Percentiles rank a stretch among this genome's conserved stretches.
Evolutionary conservation across 1,140 invertebrate genomes (phyloP).

Genomic region (Zaprionus ornatus): DNA sequence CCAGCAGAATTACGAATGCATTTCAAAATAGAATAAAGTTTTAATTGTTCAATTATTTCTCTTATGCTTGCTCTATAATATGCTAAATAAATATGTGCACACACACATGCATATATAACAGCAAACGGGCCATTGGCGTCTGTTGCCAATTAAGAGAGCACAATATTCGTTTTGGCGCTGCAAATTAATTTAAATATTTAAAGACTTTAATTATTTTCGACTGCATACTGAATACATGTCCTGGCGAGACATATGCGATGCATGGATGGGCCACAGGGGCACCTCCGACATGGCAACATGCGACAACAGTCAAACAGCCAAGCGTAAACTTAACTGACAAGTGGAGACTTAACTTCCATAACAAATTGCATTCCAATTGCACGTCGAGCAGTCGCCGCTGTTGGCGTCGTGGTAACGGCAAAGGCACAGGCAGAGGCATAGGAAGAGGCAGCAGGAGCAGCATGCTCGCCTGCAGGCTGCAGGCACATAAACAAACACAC

Average conservation of each 20-base stretch:
- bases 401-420: slow-evolving; percentile 2
- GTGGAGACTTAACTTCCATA: slow-evolving; percentile 82
- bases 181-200: slow-evolving; percentile 83
- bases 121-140: slow-evolving; percentile 40
- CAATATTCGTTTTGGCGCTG: slow-evolving; percentile 53
- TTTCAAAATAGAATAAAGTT: background rate
- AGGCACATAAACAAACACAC: slow-evolving; percentile 61
- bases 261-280: slow-evolving; percentile 31
- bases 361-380: slow-evolving; percentile 82
- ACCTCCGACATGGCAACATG: slow-evolving; percentile 62
- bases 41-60: slow-evolving; percentile 30
- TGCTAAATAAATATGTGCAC: background rate
- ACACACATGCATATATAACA: slow-evolving; percentile 24
- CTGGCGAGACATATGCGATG: slow-evolving; percentile 34
- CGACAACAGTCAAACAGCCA: slow-evolving; percentile 79
- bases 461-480: slow-evolving; percentile 22
- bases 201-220: slow-evolving; percentile 81
- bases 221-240: slow-evolving; percentile 31
- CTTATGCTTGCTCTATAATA: background rate
- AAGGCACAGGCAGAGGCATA: too few species aligned
- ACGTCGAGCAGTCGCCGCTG: slow-evolving; percentile 49
- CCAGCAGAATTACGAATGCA: background rate
- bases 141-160: slow-evolving; percentile 58
- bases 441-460: too few species aligned
- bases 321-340: slow-evolving; percentile 81